Conservation (phyloP, 2,797 vertebrate genomes). For the Manis crassicaudata region DNA sequence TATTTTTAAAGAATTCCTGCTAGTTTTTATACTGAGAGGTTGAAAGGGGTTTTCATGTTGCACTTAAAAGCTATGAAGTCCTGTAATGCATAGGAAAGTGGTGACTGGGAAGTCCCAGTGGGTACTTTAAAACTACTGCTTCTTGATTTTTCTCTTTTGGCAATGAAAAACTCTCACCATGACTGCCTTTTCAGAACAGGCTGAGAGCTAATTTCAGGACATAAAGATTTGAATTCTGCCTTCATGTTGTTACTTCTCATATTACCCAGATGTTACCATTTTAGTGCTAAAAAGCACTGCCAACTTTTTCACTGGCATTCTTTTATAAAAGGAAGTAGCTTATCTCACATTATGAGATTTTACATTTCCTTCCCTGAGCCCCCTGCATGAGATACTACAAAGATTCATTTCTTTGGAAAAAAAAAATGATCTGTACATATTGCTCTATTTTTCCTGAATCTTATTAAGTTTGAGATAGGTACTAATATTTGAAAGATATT, state of each 20-base stretch:
- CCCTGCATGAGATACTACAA: background rate
- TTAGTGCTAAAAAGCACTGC: constrained; percentile 20
- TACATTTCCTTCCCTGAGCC: fast-evolving
- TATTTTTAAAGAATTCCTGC: constrained; percentile 7
- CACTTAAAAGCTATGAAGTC: constrained; percentile 44
- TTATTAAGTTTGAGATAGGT: background rate
- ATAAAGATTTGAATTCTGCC: background rate
- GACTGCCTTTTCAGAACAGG: background rate
- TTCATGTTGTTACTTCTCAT: background rate
- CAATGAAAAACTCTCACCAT: constrained; percentile 1
- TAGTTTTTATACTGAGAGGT: background rate
- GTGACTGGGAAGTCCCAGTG: background rate
- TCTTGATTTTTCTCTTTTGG: background rate
- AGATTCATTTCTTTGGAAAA: background rate
- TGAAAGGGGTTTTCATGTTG: background rate
- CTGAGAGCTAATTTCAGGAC: background rate
- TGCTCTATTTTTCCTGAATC: background rate
- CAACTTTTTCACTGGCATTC: background rate
- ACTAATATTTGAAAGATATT: background rate
- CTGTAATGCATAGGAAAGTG: background rate
- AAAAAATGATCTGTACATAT: background rate
- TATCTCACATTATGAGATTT: background rate
- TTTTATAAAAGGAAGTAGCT: constrained; percentile 17
- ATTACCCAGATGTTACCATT: background rate
- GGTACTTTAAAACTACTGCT: constrained; percentile 25